Conservation (phyloP, 1,140 invertebrate species). For the Listronotus oregonensis region DNA sequence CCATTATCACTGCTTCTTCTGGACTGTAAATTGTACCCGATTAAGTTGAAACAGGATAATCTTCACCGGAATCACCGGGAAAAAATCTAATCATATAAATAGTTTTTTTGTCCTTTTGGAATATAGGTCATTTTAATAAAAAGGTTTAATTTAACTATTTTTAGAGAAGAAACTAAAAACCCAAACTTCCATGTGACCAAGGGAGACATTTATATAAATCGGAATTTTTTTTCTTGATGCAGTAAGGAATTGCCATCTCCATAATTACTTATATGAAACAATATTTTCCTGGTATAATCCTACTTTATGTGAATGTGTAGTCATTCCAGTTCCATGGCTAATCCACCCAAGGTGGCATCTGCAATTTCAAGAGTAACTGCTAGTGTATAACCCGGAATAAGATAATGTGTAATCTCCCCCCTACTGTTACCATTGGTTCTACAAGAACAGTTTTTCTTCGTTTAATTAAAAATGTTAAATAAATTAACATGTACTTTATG, state of each 20-base stretch:
- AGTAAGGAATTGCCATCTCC: slow-evolving; percentile 59
- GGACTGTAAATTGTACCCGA: slow-evolving; percentile 60
- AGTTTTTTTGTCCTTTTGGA: slow-evolving; percentile 59
- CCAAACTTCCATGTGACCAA: slow-evolving; percentile 65
- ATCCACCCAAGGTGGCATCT: slow-evolving; percentile 60
- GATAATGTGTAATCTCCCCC: slow-evolving; percentile 61
- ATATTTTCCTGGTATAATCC: slow-evolving; percentile 64
- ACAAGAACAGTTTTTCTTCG: slow-evolving; percentile 59
- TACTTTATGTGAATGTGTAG: slow-evolving; percentile 58
- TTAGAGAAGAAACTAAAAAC: slow-evolving; percentile 61
- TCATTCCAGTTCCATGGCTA: slow-evolving; percentile 64
- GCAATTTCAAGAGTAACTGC: slow-evolving; percentile 63
- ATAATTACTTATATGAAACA: slow-evolving; percentile 61
- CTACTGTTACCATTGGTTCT: slow-evolving; percentile 59
- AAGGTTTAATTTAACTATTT: slow-evolving; percentile 59
- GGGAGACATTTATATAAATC: slow-evolving; percentile 62
- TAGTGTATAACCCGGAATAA: slow-evolving; percentile 61
- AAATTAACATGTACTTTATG: slow-evolving; percentile 66
- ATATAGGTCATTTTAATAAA: slow-evolving; percentile 63
- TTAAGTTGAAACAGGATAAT: slow-evolving; percentile 57
- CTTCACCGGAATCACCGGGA: slow-evolving; percentile 47
- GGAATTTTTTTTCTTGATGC: slow-evolving; percentile 56
- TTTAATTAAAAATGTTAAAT: slow-evolving; percentile 61
- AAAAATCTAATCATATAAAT: slow-evolving; percentile 60
- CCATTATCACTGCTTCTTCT: slow-evolving; percentile 63